Percentiles rank a stretch among this genome's conserved stretches.
Conservation (phyloP, 2,113 vertebrate genomes). For the Cichladusa arquata region DNA sequence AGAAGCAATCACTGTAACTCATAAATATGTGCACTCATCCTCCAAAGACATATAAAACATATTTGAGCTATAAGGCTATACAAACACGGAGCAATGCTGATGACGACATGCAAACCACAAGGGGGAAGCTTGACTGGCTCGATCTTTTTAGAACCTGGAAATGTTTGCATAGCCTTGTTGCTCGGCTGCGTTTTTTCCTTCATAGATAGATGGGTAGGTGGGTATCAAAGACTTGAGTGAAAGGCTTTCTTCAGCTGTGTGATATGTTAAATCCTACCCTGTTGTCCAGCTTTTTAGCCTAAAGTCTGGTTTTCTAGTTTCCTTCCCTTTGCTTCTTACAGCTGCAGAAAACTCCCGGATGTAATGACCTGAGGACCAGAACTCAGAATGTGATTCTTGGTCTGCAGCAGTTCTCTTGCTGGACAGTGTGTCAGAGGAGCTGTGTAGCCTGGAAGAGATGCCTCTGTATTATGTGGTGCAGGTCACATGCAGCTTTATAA, state of each 20-base stretch:
- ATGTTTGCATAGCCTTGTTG: constrained; percentile 47
- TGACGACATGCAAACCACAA: constrained; percentile 49
- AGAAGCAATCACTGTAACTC: constrained; percentile 50
- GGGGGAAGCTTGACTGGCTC: constrained; percentile 37
- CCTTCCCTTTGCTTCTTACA: background rate
- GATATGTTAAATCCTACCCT: background rate
- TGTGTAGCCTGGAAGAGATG: background rate
- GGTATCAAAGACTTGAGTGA: background rate
- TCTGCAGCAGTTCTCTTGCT: background rate
- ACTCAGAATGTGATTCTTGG: rapidly evolving
- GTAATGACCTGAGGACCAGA: rapidly evolving
- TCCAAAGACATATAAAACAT: constrained; percentile 59
- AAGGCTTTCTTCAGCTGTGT: background rate
- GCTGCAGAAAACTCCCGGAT: background rate
- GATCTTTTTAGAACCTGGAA: constrained; percentile 45
- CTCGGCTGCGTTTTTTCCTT: background rate
- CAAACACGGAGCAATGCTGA: constrained; percentile 51
- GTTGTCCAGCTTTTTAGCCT: background rate
- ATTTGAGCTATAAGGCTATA: constrained; percentile 63
- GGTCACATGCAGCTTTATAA: background rate
- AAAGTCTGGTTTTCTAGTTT: background rate
- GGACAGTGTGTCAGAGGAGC: background rate
- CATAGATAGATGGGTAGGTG: background rate
- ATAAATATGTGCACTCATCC: constrained; percentile 52
- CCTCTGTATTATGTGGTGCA: background rate